Evolutionary conservation across 2,888 invertebrate genomes (phyloP).

Genomic region (Lasioglossum marginatum): DNA sequence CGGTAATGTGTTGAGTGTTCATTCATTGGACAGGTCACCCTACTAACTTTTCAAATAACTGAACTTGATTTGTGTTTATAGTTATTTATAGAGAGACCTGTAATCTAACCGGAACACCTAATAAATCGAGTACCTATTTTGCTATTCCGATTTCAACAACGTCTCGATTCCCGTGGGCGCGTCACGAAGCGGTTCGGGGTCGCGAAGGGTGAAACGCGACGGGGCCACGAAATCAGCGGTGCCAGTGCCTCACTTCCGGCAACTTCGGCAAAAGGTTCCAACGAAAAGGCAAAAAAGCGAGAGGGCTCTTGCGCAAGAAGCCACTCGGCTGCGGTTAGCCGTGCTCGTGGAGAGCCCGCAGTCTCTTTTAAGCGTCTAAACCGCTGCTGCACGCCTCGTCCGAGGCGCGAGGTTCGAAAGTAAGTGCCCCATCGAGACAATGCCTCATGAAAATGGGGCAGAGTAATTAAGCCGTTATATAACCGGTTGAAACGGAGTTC

Average conservation of each 20-base stretch:
- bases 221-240: slow-evolving; percentile 1
- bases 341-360: slow-evolving; percentile 47
- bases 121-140: background rate
- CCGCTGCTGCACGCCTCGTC: slow-evolving; percentile 67
- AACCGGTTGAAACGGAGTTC: slow-evolving; percentile 76
- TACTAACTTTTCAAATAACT: no score
- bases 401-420: slow-evolving; percentile 78
- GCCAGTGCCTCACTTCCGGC: slow-evolving; percentile 53
- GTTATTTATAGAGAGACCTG: background rate
- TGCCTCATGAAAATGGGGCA: slow-evolving; percentile 82
- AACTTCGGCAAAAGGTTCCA: slow-evolving; percentile 39
- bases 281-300: slow-evolving; percentile 37
- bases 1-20: no score
- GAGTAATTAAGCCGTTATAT: slow-evolving; percentile 83
- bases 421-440: slow-evolving; percentile 81
- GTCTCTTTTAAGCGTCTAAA: slow-evolving; percentile 68
- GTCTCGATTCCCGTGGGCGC: background rate
- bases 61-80: background rate
- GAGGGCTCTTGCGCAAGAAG: slow-evolving; percentile 65
- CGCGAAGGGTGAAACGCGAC: slow-evolving; percentile 19
- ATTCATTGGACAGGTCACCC: no score
- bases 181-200: background rate
- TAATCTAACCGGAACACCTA: background rate
- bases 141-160: background rate
- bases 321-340: slow-evolving; percentile 66